A percentile compares a stretch with the other conserved stretches of the same genome.
phyloP scores from a whole-genome alignment of 2,888 invertebrate genomes.

The Microctonus hyperodae region DNA sequence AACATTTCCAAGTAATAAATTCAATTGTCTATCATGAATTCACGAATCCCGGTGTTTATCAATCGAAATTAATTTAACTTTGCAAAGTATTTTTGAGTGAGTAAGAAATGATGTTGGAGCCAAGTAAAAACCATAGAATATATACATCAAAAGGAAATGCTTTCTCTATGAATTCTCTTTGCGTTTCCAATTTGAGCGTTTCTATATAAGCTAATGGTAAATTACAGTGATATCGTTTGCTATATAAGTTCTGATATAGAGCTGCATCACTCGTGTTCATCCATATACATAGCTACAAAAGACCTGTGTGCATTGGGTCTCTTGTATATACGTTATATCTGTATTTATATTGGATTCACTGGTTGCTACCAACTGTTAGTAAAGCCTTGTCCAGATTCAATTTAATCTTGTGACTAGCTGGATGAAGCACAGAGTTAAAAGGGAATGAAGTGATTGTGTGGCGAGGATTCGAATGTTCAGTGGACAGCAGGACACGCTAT shows the following conservation, averaged over 20 bases:
- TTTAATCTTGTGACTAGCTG: slow-evolving; percentile 49
- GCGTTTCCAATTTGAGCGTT: neutral
- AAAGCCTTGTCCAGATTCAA: slow-evolving; percentile 47
- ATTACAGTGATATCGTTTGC: slow-evolving; percentile 1
- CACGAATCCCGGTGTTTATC: neutral
- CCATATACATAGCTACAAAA: neutral
- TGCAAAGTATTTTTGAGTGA: neutral
- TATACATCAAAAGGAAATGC: neutral
- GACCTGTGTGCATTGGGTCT: neutral
- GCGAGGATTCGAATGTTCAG: slow-evolving; percentile 28
- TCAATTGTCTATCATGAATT: slow-evolving; percentile 8
- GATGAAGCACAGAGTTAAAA: slow-evolving; percentile 26
- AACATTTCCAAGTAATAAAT: slow-evolving; percentile 9
- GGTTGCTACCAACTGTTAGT: slow-evolving; percentile 10
- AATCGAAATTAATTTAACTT: neutral
- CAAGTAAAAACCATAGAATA: neutral
- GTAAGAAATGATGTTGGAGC: neutral
- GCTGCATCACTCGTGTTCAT: neutral
- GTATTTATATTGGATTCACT: slow-evolving; percentile 16
- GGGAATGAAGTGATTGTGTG: slow-evolving; percentile 27
- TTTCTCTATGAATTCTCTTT: neutral
- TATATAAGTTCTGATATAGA: neutral
- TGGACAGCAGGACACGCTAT: slow-evolving; percentile 22
- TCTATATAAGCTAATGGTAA: neutral
- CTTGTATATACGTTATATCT: neutral